Evolutionary conservation across 1,140 invertebrate species (phyloP), one percentile per base, ranked within the genome.

Genomic region (Habropoda laboriosa): DNA sequence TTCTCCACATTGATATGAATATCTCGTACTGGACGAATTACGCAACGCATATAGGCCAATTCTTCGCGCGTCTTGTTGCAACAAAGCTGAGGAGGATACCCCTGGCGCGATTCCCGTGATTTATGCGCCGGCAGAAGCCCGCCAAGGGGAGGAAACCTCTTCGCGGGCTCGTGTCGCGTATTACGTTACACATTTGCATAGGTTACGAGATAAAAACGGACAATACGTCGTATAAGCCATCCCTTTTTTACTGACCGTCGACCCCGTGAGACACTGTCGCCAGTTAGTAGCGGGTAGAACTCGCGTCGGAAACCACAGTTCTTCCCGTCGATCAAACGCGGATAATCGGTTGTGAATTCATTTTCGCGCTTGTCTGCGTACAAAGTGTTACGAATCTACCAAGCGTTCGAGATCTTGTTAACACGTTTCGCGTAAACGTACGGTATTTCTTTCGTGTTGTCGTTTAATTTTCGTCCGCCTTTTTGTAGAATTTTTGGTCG

Each of bases 121-220:
- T 77, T 74, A 80, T 71, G 47, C 63, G 49, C 6, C 57, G 18
- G 58, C 60, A n/a, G 86, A 81, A 84, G 73, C 85, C 76, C 47
- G 45, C 49, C 73, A 83, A 73, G 45, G 42, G 24, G 30, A 60
- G 72, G 85, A 86, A 86, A 60, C 85, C 82, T 58, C 80, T 73
- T 47, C 13, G 12, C 16, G 35, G 57, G 71, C 53, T 27, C 24
- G 47, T 42, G n/a, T 12, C 47, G 12, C n/a, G 70, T 81, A 86
- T 86, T 64, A 66, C 13, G 53, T 86, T 86, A 86, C 85, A 2
- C 42, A 49, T 42, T 13, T 61, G 1, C 2, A 38, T 32, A 60
- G 49, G 55, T 58, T 77, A 78, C 40, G 45, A 71, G 45, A 75
- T 55, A 38, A 47, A 57, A 42, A 55, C 24, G 30, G 13, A 45